These are phyloP conservation scores for Abscondita cerata DNA, from an alignment of 2,888 invertebrate species.

Conservation along the genomic window DNA sequence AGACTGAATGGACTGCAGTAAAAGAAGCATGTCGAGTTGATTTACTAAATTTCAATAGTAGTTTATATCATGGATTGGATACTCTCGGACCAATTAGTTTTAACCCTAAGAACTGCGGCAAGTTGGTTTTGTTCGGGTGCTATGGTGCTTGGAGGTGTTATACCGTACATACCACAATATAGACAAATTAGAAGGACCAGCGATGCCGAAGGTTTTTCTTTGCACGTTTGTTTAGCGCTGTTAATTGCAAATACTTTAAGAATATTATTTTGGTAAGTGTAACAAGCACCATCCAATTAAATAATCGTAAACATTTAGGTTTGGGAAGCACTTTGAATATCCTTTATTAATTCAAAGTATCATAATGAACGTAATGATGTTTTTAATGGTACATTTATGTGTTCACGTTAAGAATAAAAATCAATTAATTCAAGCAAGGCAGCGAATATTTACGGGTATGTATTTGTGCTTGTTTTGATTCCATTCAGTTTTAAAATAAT, in stretches of 20 bases:
- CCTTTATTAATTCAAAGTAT: slow-evolving; percentile 95
- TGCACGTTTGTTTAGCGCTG: slow-evolving; percentile 94
- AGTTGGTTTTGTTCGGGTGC: slow-evolving; percentile 84
- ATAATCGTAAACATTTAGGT: slow-evolving; percentile 68
- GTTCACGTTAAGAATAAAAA: slow-evolving; percentile 84
- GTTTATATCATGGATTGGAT: slow-evolving; percentile 74
- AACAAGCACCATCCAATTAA: neutral
- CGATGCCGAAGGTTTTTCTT: slow-evolving; percentile 96
- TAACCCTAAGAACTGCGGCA: slow-evolving; percentile 77
- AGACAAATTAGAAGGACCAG: slow-evolving; percentile 88
- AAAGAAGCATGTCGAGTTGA: slow-evolving; percentile 30
- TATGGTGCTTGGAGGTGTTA: slow-evolving; percentile 94
- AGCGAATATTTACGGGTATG: slow-evolving; percentile 80
- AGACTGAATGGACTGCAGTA: slow-evolving; percentile 29
- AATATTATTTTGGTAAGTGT: slow-evolving; percentile 94
- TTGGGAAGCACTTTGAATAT: slow-evolving; percentile 96
- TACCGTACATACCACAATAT: slow-evolving; percentile 97
- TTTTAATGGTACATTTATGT: slow-evolving; percentile 93
- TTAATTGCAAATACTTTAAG: slow-evolving; percentile 95
- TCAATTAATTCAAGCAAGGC: slow-evolving; percentile 76
- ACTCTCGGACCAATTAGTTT: slow-evolving; percentile 75
- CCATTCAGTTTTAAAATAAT: slow-evolving; percentile 4
- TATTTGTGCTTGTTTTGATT: neutral
- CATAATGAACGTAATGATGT: slow-evolving; percentile 97
- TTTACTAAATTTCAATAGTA: slow-evolving; percentile 26